These are phyloP conservation scores for Crotalus viridis DNA, from an alignment of 2,113 vertebrate species.

Conservation along the genomic window DNA sequence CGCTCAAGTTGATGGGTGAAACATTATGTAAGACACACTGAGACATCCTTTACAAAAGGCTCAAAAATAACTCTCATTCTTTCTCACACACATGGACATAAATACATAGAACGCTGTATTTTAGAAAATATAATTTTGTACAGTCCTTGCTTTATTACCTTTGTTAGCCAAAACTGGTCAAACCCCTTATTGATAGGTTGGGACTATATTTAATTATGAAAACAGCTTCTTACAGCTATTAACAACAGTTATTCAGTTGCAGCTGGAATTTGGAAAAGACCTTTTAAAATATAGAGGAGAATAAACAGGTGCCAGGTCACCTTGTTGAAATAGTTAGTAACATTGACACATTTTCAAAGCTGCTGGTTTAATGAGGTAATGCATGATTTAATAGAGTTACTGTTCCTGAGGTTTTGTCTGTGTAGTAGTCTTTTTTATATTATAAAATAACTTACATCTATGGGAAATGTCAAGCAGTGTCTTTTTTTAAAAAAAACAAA, in stretches of 20 bases:
- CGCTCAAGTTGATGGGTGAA: not conserved
- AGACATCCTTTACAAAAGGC: not conserved
- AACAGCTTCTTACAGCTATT: not conserved
- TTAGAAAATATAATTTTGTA: not conserved
- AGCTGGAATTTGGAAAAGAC: not conserved
- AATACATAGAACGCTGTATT: not conserved
- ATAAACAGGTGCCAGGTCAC: slow-evolving; percentile 8
- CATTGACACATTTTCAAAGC: slow-evolving; percentile 31
- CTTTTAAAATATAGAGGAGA: slow-evolving; percentile 4
- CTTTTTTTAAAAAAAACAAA: not conserved
- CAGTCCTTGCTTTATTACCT: not conserved
- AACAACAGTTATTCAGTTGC: not conserved
- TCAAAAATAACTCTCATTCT: not conserved
- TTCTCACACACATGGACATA: not conserved
- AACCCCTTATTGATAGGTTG: too few relatives aligned
- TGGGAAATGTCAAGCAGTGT: not conserved
- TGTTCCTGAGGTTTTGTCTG: slow-evolving; percentile 27
- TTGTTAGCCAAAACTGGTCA: not conserved
- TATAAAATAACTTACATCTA: slow-evolving; percentile 20
- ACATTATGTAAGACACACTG: not conserved
- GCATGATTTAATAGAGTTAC: slow-evolving; percentile 36
- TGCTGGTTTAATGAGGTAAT: slow-evolving; percentile 52
- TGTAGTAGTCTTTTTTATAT: not conserved
- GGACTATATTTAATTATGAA: not conserved
- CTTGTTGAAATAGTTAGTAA: slow-evolving; percentile 9